Evolutionary conservation across 1,140 invertebrate genomes (phyloP).

Genomic region (Drosophila rhopaloa): DNA sequence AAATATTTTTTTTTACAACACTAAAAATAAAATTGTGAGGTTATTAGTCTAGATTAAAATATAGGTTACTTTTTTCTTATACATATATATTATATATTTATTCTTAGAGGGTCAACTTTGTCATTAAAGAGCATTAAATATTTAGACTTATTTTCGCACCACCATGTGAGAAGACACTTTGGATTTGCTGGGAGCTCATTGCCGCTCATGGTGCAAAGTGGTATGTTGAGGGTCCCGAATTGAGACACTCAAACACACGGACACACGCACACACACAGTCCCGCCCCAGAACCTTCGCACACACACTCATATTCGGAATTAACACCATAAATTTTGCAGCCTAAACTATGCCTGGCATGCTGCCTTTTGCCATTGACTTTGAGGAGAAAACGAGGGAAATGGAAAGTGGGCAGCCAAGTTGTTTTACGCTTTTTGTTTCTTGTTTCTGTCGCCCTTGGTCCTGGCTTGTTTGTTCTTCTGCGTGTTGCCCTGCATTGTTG

Average conservation of each 20-base stretch:
- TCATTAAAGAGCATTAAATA: conserved; percentile 15
- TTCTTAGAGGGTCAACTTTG: too few relatives aligned
- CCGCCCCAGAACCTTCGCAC: conserved; percentile 11
- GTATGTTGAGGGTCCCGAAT: conserved; percentile 49
- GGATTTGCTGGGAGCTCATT: conserved; percentile 43
- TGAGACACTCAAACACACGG: conserved; percentile 48
- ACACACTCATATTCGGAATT: conserved; percentile 57
- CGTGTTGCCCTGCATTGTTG: conserved; percentile 37
- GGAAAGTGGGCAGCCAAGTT: conserved; percentile 25
- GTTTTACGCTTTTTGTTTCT: conserved; percentile 26
- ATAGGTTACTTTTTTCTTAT: too few relatives aligned
- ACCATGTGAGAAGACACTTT: conserved; percentile 51
- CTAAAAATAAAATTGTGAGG: too few relatives aligned
- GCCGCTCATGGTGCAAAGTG: conserved; percentile 60
- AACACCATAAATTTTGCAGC: conserved; percentile 80
- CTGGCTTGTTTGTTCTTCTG: conserved; percentile 28
- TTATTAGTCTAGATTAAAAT: too few relatives aligned
- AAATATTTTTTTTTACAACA: too few relatives aligned
- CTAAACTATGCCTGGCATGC: conserved; percentile 68
- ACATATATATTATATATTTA: too few relatives aligned
- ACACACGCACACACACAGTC: conserved; percentile 20
- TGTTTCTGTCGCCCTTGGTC: conserved; percentile 21
- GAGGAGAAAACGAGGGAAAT: background rate
- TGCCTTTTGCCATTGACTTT: conserved; percentile 38
- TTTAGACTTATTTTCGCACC: conserved; percentile 17